Conservation (phyloP, 2,888 invertebrate species). For the Drosophila yooni region DNA sequence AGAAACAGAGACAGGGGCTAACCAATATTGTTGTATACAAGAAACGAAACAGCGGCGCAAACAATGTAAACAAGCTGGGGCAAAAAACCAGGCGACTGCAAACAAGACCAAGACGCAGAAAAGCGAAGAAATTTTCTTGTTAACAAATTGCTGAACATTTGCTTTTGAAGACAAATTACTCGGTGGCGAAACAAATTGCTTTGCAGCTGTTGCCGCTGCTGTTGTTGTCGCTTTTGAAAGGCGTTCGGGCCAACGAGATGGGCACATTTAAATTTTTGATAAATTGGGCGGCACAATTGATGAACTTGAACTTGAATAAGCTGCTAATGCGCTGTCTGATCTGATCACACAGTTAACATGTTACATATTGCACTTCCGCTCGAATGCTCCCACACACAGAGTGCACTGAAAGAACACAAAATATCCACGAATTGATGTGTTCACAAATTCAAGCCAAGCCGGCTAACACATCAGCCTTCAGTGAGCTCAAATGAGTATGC, state of each 20-base stretch:
- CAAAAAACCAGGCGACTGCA: slow-evolving; percentile 64
- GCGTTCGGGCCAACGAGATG: slow-evolving; percentile 28
- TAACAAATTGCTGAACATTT: slow-evolving; percentile 80
- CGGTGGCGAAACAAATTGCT: slow-evolving; percentile 79
- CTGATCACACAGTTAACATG: slow-evolving; percentile 22
- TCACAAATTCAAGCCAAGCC: slow-evolving; percentile 25
- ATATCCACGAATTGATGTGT: slow-evolving; percentile 33
- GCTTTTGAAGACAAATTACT: slow-evolving; percentile 81
- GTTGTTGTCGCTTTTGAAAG: slow-evolving; percentile 22
- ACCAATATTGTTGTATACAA: slow-evolving; percentile 44
- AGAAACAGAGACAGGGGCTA: slow-evolving; percentile 9
- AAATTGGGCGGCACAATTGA: slow-evolving; percentile 35
- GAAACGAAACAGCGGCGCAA: slow-evolving; percentile 47
- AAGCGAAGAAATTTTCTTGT: slow-evolving; percentile 76
- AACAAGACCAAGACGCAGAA: slow-evolving; percentile 62
- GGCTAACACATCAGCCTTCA: slow-evolving; percentile 12
- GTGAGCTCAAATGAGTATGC: slow-evolving; percentile 34
- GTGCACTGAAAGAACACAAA: slow-evolving; percentile 27
- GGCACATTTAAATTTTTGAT: slow-evolving; percentile 49
- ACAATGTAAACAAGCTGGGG: slow-evolving; percentile 71
- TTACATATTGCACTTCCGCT: slow-evolving; percentile 30
- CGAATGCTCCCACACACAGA: slow-evolving; percentile 2
- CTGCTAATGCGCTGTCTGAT: slow-evolving; percentile 10
- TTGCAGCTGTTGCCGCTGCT: slow-evolving; percentile 50
- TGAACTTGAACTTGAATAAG: slow-evolving; percentile 50